These are phyloP conservation scores for Guaruba guarouba DNA, from an alignment of 2,113 vertebrate species.

Conservation along the genomic window DNA sequence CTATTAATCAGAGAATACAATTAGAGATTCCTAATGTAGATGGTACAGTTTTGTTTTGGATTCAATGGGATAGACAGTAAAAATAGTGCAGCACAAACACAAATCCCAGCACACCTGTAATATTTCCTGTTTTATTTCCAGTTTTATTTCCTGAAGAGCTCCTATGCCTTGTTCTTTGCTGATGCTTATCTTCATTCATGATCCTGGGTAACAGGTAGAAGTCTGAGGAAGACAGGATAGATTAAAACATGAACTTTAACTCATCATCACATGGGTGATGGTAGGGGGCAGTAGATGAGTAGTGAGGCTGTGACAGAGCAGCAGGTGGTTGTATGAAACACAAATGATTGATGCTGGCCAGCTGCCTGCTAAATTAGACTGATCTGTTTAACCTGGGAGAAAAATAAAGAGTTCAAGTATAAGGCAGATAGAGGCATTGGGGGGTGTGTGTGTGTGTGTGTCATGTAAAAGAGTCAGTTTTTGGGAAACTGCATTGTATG, in stretches of 20 bases:
- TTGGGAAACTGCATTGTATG: not conserved
- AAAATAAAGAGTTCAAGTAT: not conserved
- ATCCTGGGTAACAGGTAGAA: not conserved
- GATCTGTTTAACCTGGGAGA: not conserved
- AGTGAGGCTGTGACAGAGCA: not conserved
- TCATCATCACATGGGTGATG: rapidly evolving
- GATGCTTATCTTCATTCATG: not conserved
- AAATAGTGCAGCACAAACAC: not conserved
- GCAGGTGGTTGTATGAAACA: not conserved
- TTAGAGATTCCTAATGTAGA: not conserved
- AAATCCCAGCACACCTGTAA: not conserved
- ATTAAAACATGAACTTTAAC: not conserved
- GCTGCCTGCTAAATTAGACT: not conserved
- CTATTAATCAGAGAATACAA: not conserved
- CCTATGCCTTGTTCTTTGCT: not conserved
- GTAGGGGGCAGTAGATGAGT: not conserved
- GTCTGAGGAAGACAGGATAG: rapidly evolving
- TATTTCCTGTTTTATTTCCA: not conserved
- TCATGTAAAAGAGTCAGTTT: not conserved
- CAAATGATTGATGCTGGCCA: not conserved
- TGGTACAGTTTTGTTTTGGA: not conserved
- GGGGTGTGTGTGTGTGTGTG: no score
- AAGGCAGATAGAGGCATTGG: not conserved
- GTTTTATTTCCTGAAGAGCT: not conserved
- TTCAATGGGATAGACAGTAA: not conserved